Conservation (phyloP, 2,888 invertebrate genomes). For the Clivina fossor region DNA sequence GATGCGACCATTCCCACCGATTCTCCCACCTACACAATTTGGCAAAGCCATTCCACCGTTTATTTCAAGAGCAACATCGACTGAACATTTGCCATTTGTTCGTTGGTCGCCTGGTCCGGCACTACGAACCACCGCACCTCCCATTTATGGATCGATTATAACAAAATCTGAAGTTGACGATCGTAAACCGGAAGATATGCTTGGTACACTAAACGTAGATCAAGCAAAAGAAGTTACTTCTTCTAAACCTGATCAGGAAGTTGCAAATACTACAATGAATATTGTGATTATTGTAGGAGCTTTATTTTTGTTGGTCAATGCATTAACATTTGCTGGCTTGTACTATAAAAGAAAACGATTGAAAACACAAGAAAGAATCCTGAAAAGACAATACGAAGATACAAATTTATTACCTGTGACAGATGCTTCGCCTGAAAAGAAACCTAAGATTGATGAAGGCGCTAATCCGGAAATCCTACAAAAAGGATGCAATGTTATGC, state of each 20-base stretch:
- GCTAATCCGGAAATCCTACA: conserved; percentile 48
- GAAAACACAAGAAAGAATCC: conserved; percentile 56
- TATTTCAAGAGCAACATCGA: conserved; percentile 41
- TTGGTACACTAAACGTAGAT: conserved; percentile 44
- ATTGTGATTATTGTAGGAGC: conserved; percentile 66
- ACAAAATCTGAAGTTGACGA: conserved; percentile 38
- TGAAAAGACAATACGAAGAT: conserved; percentile 47
- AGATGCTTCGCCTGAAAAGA: conserved; percentile 44
- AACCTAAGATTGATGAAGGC: conserved; percentile 52
- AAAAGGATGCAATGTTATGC: conserved; percentile 62
- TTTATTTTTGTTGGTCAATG: conserved; percentile 71
- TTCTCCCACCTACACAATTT: conserved; percentile 28
- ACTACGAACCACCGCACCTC: conserved; percentile 27
- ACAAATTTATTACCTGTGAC: conserved; percentile 38
- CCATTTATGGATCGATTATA: conserved; percentile 38
- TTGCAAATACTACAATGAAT: conserved; percentile 58
- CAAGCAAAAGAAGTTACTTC: conserved; percentile 49
- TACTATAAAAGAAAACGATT: conserved; percentile 67
- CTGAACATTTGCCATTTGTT: conserved; percentile 41
- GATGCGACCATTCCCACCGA: conserved; percentile 19
- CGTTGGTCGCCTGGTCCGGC: conserved; percentile 32
- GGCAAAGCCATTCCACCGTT: conserved; percentile 27
- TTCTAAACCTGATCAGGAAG: conserved; percentile 48
- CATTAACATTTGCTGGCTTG: conserved; percentile 67
- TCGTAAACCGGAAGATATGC: conserved; percentile 39